A percentile compares a stretch with the other conserved stretches of the same genome.
Evolutionary conservation across 2,113 vertebrate species (phyloP).

Genomic region (Crotophaga sulcirostris): DNA sequence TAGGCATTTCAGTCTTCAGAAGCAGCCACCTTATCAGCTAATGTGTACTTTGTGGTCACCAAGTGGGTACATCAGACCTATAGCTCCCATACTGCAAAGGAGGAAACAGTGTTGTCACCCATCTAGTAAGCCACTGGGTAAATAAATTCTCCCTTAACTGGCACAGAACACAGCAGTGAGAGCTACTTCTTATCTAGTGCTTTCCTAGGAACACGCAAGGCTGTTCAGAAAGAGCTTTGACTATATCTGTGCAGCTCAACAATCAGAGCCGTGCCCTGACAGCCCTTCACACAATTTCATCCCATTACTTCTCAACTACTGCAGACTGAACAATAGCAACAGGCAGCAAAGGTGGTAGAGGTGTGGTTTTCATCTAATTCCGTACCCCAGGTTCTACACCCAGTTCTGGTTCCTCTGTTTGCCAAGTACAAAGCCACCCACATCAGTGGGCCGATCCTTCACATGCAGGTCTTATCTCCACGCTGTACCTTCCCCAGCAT

Average conservation of each 20-base stretch:
- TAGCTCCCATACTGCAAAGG: neutral
- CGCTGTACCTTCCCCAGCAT: neutral
- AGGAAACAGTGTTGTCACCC: neutral
- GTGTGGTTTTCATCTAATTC: neutral
- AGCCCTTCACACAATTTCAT: neutral
- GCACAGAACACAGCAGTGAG: neutral
- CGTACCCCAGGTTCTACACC: neutral
- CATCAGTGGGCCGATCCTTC: neutral
- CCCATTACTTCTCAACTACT: neutral
- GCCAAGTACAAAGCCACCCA: neutral
- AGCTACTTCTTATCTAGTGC: neutral
- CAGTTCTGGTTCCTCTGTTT: neutral
- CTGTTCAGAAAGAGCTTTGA: neutral
- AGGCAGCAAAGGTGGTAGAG: neutral
- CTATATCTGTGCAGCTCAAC: neutral
- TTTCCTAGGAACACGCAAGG: neutral
- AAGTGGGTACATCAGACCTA: neutral
- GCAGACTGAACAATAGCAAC: neutral
- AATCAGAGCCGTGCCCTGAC: accelerated
- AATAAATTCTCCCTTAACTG: neutral
- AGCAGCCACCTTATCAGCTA: neutral
- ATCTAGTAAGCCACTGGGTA: neutral
- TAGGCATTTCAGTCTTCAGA: neutral
- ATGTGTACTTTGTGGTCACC: neutral
- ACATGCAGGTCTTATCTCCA: neutral